phyloP scores from a whole-genome alignment of 1,140 invertebrate species.

The Brachionus sp. region DNA sequence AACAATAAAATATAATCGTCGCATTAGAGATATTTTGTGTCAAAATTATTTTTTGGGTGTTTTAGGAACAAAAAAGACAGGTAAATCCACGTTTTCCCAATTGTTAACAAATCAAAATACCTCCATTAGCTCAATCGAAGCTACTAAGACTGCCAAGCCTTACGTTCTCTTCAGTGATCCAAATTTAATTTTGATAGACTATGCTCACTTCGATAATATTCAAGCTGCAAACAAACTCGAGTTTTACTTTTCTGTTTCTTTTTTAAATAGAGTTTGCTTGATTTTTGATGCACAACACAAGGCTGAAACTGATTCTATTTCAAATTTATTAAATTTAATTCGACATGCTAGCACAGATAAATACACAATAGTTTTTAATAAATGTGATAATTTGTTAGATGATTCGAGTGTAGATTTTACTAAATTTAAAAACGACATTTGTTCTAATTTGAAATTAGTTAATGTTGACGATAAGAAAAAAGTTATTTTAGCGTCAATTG shows the following conservation, averaged over 20 bases:
- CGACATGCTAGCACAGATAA: not conserved
- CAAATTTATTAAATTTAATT: not conserved
- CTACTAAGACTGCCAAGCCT: not conserved
- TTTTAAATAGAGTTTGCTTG: not conserved
- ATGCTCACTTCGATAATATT: not conserved
- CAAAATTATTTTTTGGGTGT: slow-evolving; percentile 18
- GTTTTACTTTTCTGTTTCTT: not conserved
- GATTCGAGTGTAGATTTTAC: not conserved
- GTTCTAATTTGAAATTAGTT: not conserved
- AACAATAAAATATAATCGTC: not conserved
- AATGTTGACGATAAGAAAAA: not conserved
- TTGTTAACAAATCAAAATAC: not conserved
- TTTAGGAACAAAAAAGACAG: not conserved
- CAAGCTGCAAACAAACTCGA: not conserved
- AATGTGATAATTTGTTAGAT: not conserved
- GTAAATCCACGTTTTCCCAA: not conserved
- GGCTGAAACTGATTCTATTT: not conserved
- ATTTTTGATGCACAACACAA: slow-evolving; percentile 13
- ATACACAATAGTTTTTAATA: slow-evolving; percentile 14
- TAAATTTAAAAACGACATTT: not conserved
- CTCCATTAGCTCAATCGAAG: not conserved
- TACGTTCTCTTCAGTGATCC: not conserved
- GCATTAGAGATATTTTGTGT: not conserved
- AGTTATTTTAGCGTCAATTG: slow-evolving; percentile 1
- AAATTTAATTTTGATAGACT: not conserved